phyloP scores from a whole-genome alignment of 2,888 invertebrate species.

The Drosophila hawaiiensis region DNA sequence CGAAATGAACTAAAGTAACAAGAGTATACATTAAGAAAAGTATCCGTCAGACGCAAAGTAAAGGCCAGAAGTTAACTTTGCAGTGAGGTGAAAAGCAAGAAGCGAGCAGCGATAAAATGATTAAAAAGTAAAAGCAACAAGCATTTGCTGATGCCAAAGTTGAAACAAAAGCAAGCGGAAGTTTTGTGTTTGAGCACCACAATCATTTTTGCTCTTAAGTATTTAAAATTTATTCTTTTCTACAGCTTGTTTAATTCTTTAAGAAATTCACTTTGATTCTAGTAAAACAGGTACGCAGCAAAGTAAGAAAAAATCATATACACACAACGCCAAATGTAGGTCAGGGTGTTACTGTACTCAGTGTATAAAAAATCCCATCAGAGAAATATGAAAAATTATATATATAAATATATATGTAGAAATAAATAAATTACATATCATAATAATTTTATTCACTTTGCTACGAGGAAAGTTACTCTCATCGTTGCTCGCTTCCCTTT shows the following conservation, averaged over 20 bases:
- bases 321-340: neutral
- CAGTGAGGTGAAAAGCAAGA: neutral
- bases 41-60: neutral
- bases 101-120: neutral
- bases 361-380: neutral
- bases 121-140: neutral
- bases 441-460: conserved; percentile 3
- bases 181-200: neutral
- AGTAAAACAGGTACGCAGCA: neutral
- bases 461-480: neutral
- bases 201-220: neutral
- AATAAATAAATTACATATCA: neutral
- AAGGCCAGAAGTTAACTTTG: neutral
- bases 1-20: neutral
- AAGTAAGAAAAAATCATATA: neutral
- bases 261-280: neutral
- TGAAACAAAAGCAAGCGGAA: neutral
- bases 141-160: neutral
- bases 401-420: neutral
- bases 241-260: neutral
- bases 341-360: neutral
- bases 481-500: too few relatives aligned
- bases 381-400: neutral
- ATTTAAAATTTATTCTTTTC: neutral
- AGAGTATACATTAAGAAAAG: neutral